Percentiles rank a stretch among this genome's conserved stretches.
phyloP scores from a whole-genome alignment of 2,797 vertebrate genomes.

The Menidia menidia region DNA sequence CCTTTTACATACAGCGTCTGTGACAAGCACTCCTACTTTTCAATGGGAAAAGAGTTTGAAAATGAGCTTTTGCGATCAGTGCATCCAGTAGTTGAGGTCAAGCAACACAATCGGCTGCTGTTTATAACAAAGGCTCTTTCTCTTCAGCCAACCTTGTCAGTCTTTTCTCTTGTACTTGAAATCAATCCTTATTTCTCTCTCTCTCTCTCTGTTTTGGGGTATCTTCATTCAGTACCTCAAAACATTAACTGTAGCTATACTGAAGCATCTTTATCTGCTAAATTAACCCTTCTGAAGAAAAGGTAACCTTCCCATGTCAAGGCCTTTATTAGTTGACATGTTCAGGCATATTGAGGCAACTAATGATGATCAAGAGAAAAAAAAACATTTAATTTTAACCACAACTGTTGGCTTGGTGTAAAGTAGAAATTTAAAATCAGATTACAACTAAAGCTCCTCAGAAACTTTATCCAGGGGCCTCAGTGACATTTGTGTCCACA shows the following conservation, averaged over 20 bases:
- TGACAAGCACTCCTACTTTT: background rate
- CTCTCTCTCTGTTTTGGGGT: background rate
- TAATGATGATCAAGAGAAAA: too few species aligned
- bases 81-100: slow-evolving; percentile 37
- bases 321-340: background rate
- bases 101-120: slow-evolving; percentile 35
- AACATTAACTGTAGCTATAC: slow-evolving; percentile 25
- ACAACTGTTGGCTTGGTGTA: background rate
- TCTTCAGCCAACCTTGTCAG: slow-evolving; percentile 27
- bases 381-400: too few species aligned
- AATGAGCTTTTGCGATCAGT: slow-evolving; percentile 17
- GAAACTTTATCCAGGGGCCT: background rate
- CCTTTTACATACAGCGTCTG: background rate
- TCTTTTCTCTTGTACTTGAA: slow-evolving; percentile 27
- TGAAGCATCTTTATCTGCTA: slow-evolving; percentile 4
- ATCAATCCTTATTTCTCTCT: background rate
- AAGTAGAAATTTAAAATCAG: background rate
- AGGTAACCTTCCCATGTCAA: background rate
- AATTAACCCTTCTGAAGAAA: slow-evolving; percentile 19
- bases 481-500: background rate
- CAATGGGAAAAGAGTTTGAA: background rate
- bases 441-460: background rate
- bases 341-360: background rate
- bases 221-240: slow-evolving; percentile 35
- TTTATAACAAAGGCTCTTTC: slow-evolving; percentile 55